Conservation (phyloP, 2,888 invertebrate species). For the Blera fallax region DNA sequence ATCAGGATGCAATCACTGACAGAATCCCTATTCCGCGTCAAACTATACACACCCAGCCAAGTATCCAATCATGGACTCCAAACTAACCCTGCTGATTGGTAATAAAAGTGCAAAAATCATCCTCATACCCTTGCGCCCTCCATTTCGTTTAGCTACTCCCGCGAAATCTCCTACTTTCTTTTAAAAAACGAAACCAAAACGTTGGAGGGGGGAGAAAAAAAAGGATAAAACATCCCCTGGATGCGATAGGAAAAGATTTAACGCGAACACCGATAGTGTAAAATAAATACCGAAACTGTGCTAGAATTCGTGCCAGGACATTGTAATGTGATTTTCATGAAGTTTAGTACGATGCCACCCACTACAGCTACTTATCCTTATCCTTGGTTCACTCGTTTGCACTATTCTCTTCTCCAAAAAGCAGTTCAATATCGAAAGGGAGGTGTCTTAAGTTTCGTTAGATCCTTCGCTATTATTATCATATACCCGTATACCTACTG, state of each 20-base stretch:
- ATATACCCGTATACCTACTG: conserved; percentile 9
- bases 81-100: conserved; percentile 46
- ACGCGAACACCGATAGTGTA: conserved; percentile 40
- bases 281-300: conserved; percentile 53
- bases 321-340: conserved; percentile 68
- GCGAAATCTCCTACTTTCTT: background rate
- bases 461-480: conserved; percentile 59
- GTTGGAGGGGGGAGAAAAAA: background rate
- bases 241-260: conserved; percentile 43
- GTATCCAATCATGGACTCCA: conserved; percentile 35
- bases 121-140: background rate
- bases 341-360: conserved; percentile 55
- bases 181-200: background rate
- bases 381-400: background rate
- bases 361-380: conserved; percentile 20
- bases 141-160: background rate
- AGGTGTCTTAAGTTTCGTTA: conserved; percentile 55
- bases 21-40: conserved; percentile 18
- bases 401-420: background rate
- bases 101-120: conserved; percentile 41
- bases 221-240: conserved; percentile 24
- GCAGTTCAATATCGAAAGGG: conserved; percentile 36
- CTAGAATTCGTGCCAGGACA: conserved; percentile 56
- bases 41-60: background rate
- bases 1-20: conserved; percentile 38